Conservation (phyloP, 1,140 invertebrate genomes). For the Copidosoma floridanum region DNA sequence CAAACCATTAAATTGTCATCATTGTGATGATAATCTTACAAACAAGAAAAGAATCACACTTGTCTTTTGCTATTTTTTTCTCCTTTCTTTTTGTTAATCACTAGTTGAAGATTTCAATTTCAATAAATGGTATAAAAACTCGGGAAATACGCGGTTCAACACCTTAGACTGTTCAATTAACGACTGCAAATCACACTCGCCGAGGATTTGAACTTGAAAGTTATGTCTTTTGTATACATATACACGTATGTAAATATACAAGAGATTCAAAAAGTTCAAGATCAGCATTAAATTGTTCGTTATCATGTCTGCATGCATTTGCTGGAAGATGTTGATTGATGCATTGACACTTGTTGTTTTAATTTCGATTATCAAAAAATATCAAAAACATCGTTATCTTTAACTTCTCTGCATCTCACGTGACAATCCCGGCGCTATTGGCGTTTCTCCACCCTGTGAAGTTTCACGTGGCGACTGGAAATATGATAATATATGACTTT, state of each 20-base stretch:
- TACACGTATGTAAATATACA: too few species aligned
- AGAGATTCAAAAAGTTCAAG: conserved; percentile 6
- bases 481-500: conserved; percentile 11
- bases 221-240: conserved; percentile 23
- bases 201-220: conserved; percentile 7
- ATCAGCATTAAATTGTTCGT: too few species aligned
- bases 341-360: background rate
- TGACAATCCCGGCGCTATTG: conserved; percentile 55
- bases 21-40: too few species aligned
- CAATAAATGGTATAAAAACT: conserved; percentile 17
- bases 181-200: background rate
- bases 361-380: background rate
- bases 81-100: background rate
- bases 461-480: conserved; percentile 55
- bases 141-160: too few species aligned
- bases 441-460: conserved; percentile 58
- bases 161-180: too few species aligned
- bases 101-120: conserved; percentile 19
- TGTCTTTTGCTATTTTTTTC: too few species aligned
- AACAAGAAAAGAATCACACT: too few species aligned
- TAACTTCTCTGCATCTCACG: conserved; percentile 51
- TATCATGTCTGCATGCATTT: too few species aligned
- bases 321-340: background rate
- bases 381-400: conserved; percentile 26
- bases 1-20: too few species aligned